phyloP scores from a whole-genome alignment of 2,113 vertebrate genomes.

The Clarias macrocephalus region DNA sequence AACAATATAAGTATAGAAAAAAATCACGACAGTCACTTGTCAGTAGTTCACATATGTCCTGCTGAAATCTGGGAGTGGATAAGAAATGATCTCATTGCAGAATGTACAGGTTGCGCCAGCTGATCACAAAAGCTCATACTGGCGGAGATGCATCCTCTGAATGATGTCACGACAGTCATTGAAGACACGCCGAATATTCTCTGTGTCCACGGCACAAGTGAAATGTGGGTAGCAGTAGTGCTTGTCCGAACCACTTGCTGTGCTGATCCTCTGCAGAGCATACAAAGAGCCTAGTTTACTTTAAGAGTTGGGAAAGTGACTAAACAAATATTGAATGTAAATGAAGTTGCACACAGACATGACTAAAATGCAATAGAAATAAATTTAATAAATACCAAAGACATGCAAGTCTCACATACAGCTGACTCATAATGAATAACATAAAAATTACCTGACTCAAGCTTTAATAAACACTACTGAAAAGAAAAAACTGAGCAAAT shows the following conservation, averaged over 20 bases:
- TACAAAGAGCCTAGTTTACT: neutral
- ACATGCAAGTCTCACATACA: neutral
- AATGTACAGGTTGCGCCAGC: neutral
- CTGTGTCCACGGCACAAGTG: constrained; percentile 94
- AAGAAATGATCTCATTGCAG: constrained; percentile 40
- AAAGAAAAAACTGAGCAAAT: neutral
- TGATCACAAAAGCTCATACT: constrained; percentile 96
- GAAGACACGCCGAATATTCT: constrained; percentile 89
- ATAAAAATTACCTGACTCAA: neutral
- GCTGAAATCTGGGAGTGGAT: constrained; percentile 54
- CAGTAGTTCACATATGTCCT: constrained; percentile 68
- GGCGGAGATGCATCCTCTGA: constrained; percentile 93
- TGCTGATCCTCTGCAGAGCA: constrained; percentile 88
- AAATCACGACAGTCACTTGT: constrained; percentile 62
- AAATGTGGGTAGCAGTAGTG: constrained; percentile 98
- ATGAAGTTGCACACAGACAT: neutral
- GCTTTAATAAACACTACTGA: neutral
- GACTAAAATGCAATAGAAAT: neutral
- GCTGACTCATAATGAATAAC: neutral
- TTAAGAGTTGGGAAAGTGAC: neutral
- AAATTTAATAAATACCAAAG: neutral
- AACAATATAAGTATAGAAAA: constrained; percentile 9
- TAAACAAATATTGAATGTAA: neutral
- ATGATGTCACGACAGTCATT: constrained; percentile 92
- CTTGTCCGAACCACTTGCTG: constrained; percentile 84